A percentile compares a stretch with the other conserved stretches of the same genome.
Conservation (phyloP, 1,140 invertebrate genomes). For the Augochlora pura region DNA sequence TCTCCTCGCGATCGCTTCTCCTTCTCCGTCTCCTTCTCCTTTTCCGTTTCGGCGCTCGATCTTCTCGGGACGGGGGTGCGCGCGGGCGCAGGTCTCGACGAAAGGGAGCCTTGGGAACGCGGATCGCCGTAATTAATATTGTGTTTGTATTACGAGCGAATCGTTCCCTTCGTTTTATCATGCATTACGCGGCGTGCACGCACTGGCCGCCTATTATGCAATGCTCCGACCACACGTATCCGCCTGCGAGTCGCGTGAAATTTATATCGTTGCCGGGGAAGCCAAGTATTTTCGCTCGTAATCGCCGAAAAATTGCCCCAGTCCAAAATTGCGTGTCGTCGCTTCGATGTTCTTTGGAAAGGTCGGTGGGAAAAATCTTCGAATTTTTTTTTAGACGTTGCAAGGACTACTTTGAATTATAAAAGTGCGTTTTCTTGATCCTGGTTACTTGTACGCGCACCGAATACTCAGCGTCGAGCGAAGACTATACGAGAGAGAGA, state of each 20-base stretch:
- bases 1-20: conserved; percentile 53
- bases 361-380: too few species aligned
- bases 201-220: background rate
- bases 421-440: too few species aligned
- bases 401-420: too few species aligned
- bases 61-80: background rate
- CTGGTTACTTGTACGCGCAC: too few species aligned
- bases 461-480: too few species aligned
- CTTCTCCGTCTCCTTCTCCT: conserved; percentile 37
- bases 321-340: too few species aligned
- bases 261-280: background rate
- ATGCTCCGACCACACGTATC: background rate
- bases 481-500: too few species aligned
- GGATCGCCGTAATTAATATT: conserved; percentile 31
- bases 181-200: background rate
- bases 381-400: too few species aligned
- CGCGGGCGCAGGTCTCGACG: background rate
- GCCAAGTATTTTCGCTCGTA: background rate
- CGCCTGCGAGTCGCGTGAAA: background rate
- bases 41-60: conserved; percentile 16
- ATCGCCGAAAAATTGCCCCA: too few species aligned
- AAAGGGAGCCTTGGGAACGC: background rate
- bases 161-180: conserved; percentile 19
- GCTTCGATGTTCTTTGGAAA: too few species aligned
- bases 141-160: conserved; percentile 15